A percentile compares a stretch with the other conserved stretches of the same genome.
Evolutionary conservation across 2,888 invertebrate genomes (phyloP).

Genomic region (Patella depressa): DNA sequence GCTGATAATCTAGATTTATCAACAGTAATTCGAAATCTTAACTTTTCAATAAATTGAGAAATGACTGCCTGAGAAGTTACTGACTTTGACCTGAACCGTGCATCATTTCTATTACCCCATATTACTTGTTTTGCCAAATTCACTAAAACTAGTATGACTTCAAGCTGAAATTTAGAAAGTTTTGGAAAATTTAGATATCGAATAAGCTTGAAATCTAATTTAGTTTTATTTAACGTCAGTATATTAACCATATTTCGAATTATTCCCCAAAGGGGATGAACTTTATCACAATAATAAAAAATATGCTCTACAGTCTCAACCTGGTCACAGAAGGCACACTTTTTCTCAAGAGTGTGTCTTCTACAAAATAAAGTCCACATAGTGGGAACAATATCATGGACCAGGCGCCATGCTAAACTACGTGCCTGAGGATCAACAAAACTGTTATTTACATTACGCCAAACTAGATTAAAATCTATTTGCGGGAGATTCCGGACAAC

Average conservation of each 20-base stretch:
- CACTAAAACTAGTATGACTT: not conserved
- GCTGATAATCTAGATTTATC: too few relatives aligned
- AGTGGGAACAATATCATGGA: conserved; percentile 1
- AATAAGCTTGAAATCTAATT: not conserved
- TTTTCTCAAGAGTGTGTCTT: not conserved
- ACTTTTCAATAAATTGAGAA: too few relatives aligned
- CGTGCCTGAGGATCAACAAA: conserved; percentile 1
- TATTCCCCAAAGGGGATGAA: not conserved
- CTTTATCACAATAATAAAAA: not conserved
- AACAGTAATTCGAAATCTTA: too few relatives aligned
- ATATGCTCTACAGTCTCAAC: not conserved
- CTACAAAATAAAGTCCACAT: conserved; percentile 1
- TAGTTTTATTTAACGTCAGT: not conserved
- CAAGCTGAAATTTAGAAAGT: not conserved
- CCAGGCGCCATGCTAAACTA: not conserved
- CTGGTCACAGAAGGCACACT: not conserved
- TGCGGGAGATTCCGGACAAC: too few relatives aligned
- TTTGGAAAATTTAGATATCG: not conserved
- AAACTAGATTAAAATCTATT: too few relatives aligned
- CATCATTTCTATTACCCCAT: not conserved
- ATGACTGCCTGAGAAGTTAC: too few relatives aligned
- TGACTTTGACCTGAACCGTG: not conserved
- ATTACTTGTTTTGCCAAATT: not conserved
- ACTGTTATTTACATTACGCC: not conserved
- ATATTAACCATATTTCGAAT: not conserved